phyloP scores from a whole-genome alignment of 2,113 vertebrate genomes.

The Limnothrissa miodon region DNA sequence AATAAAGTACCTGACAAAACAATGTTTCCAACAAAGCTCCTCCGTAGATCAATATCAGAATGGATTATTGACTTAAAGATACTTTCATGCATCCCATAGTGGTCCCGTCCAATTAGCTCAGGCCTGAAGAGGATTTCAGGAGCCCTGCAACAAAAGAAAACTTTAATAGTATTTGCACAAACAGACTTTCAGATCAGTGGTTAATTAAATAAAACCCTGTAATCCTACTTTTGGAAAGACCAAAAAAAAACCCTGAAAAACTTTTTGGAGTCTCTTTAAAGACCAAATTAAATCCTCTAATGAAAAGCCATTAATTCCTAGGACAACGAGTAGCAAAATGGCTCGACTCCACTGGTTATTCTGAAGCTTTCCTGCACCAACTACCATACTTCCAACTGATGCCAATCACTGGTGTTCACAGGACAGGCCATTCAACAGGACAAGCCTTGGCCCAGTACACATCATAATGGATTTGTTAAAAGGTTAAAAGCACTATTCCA shows the following conservation, averaged over 20 bases:
- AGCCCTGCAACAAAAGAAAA: constrained; percentile 54
- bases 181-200: neutral
- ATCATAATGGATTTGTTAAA: neutral
- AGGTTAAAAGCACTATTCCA: neutral
- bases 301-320: neutral
- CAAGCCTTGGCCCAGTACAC: neutral
- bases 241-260: neutral
- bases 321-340: neutral
- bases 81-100: constrained; percentile 72
- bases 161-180: neutral
- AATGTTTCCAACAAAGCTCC: constrained; percentile 65
- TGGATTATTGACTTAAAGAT: constrained; percentile 67
- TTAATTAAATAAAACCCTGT: neutral
- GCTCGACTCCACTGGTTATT: neutral
- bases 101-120: constrained; percentile 69
- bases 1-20: constrained; percentile 68
- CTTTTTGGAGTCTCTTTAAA: neutral
- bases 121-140: constrained; percentile 75
- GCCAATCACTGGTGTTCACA: neutral
- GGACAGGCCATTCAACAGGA: neutral
- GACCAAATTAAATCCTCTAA: neutral
- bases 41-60: constrained; percentile 71
- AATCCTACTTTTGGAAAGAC: neutral
- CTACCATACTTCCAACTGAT: neutral
- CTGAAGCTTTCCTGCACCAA: neutral